Evolutionary conservation across 2,797 vertebrate species (phyloP), one percentile per base, ranked within the genome.

Genomic region (Graptemys geographica): DNA sequence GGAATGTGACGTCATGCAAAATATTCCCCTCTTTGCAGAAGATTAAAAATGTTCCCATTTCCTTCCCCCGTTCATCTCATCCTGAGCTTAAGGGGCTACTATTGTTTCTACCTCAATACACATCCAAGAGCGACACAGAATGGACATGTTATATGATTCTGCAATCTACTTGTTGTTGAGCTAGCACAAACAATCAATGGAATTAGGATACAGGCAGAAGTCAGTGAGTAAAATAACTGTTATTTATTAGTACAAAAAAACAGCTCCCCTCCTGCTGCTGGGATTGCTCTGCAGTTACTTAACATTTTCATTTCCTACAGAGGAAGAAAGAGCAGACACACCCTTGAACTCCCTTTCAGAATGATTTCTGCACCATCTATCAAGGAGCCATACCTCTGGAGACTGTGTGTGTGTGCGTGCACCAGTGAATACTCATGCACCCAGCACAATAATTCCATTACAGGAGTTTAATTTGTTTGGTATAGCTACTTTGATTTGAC

Each of bases 131-230:
- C 23, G 81, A 90, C 62, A 21, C 19, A 94, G 53, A 11, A 49
- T 84, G 69, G 74, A 15, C 79, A 84, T 0, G 47, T 82, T 93
- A 1, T 9, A 72, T 80, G 85, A 86, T 76, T 88, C 82, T 82
- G 51, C 72, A 76, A 47, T 47, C 23, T 47, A 76, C 72, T 47
- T 81, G 83, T 80, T 8, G 6, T 81, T 89, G 95, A 25, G 84
- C 76, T 84, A 78, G 79, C 62, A 84, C 82, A 94, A 88, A 84
- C 59, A 86, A 96, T 31, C 56, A 92, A 51, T 74, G 95, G 87
- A 87, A 78, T 94, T 88, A 57, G 8, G 57, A 92, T 94, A 84
- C 88, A 86, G 79, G 57, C 95, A 93, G 81, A 94, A 94, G 78
- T 33, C 95, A 49, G 41, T 13, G 25, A 78, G 74, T 91, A 94